These are phyloP conservation scores for Toxonevra muliebris DNA, from an alignment of 2,888 invertebrate species.

Conservation along the genomic window DNA sequence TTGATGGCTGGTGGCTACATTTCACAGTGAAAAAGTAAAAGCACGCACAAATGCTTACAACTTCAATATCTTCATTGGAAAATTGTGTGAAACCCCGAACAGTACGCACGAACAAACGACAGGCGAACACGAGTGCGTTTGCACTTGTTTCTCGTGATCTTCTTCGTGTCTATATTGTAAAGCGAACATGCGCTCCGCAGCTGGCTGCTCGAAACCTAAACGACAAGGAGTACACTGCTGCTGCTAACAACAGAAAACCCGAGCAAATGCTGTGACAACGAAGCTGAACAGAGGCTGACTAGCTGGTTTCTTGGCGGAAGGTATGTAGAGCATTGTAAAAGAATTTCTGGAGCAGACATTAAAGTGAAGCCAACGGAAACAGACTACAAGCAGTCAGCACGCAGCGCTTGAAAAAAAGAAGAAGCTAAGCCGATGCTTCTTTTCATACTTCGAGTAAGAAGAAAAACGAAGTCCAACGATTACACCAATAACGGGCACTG, in stretches of 20 bases:
- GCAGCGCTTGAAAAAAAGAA: neutral
- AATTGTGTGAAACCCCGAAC: no score
- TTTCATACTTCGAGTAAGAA: neutral
- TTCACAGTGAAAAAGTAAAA: neutral
- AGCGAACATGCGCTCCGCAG: slow-evolving; percentile 18
- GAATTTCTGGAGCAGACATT: slow-evolving; percentile 43
- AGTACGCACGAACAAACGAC: no score
- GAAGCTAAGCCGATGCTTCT: neutral
- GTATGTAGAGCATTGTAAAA: slow-evolving; percentile 16
- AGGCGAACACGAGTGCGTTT: no score
- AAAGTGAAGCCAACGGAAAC: slow-evolving; percentile 42
- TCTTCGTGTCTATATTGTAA: neutral
- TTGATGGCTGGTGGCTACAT: no score
- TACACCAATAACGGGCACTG: neutral
- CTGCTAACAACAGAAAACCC: neutral
- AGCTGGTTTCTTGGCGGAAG: neutral
- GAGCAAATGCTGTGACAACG: neutral
- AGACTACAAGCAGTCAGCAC: slow-evolving; percentile 36
- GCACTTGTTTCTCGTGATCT: neutral
- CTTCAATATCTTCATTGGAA: no score
- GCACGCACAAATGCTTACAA: no score
- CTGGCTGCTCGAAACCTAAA: neutral
- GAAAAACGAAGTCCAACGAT: slow-evolving; percentile 21
- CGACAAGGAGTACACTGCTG: neutral
- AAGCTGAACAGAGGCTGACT: neutral